phyloP scores from a whole-genome alignment of 2,888 invertebrate species.

The Camponotus fellah region DNA sequence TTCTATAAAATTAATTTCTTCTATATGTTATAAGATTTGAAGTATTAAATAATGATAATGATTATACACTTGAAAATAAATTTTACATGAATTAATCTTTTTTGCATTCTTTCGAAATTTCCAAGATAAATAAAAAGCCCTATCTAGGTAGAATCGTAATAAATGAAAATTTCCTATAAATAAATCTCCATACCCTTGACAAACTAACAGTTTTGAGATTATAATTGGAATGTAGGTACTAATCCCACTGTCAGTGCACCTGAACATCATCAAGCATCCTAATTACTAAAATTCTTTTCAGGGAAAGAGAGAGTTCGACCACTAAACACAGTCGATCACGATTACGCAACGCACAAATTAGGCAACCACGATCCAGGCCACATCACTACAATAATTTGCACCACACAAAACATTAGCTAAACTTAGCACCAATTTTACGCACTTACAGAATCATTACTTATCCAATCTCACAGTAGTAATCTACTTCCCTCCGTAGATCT shows the following conservation, averaged over 20 bases:
- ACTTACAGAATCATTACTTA: conserved; percentile 66
- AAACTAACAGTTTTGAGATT: conserved; percentile 27
- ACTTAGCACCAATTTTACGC: conserved; percentile 68
- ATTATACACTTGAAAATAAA: neutral
- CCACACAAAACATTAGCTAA: conserved; percentile 81
- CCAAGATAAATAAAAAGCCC: neutral
- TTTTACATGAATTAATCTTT: neutral
- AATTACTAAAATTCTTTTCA: conserved; percentile 80
- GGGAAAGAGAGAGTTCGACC: conserved; percentile 77
- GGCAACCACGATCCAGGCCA: conserved; percentile 81
- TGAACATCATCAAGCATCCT: conserved; percentile 60
- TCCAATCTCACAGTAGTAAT: conserved; percentile 47
- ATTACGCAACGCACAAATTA: conserved; percentile 77
- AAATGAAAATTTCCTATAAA: conserved; percentile 11
- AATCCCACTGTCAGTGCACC: conserved; percentile 29
- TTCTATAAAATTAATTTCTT: conserved; percentile 4
- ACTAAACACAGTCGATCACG: conserved; percentile 78
- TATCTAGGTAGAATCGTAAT: neutral
- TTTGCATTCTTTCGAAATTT: neutral
- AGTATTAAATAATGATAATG: neutral
- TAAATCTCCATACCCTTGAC: neutral
- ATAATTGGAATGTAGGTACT: conserved; percentile 42
- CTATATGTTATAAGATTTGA: neutral
- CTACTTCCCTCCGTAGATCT: conserved; percentile 50
- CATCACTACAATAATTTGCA: conserved; percentile 81